phyloP scores from a whole-genome alignment of 2,113 vertebrate species.

The Geococcyx californianus region DNA sequence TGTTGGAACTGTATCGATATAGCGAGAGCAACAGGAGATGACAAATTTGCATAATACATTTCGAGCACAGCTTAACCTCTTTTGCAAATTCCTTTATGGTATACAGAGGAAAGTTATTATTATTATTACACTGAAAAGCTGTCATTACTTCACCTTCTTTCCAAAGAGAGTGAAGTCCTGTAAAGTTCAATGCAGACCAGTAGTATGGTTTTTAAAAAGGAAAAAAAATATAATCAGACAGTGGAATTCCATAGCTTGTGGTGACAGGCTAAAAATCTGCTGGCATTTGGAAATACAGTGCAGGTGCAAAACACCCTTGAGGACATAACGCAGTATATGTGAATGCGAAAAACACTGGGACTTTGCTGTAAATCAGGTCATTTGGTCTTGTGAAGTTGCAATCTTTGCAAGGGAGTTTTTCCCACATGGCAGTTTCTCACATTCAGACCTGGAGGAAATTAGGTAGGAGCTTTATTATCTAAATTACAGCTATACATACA shows the following conservation, averaged over 20 bases:
- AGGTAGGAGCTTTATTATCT: neutral
- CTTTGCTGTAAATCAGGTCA: neutral
- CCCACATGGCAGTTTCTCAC: neutral
- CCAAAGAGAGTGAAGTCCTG: neutral
- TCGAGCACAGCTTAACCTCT: neutral
- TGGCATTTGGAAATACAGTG: neutral
- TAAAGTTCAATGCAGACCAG: neutral
- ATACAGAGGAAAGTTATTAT: slow-evolving; percentile 8
- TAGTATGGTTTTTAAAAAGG: neutral
- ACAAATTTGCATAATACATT: neutral
- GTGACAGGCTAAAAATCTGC: neutral
- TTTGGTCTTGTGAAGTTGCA: neutral
- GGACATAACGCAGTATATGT: neutral
- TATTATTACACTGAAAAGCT: neutral
- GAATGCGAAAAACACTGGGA: neutral
- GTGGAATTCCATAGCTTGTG: neutral
- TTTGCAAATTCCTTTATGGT: neutral
- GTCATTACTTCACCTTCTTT: neutral
- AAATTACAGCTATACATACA: neutral
- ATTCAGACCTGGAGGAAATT: neutral
- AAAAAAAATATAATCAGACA: neutral
- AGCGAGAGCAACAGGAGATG: slow-evolving; percentile 18
- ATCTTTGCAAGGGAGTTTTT: neutral
- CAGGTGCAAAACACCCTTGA: neutral
- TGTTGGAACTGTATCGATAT: slow-evolving; percentile 19